Percentiles rank a stretch among this genome's conserved stretches.
Conservation (phyloP, 1,140 invertebrate genomes). For the Venustaconcha ellipsiformis region DNA sequence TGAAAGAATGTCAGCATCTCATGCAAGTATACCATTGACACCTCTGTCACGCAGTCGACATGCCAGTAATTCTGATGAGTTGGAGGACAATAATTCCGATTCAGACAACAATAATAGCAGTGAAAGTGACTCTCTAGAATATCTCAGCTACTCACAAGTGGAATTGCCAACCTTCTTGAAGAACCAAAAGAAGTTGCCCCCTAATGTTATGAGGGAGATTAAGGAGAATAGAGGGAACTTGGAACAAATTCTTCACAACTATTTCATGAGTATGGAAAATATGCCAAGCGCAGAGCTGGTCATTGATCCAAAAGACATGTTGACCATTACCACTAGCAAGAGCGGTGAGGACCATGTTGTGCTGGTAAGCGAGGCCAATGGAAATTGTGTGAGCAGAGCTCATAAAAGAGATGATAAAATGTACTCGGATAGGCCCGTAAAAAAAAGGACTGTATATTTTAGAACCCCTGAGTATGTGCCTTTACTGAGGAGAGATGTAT, state of each 20-base stretch:
- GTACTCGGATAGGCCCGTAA: conserved; percentile 9
- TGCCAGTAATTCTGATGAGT: conserved; percentile 36
- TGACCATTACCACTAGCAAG: conserved; percentile 5
- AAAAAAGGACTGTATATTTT: conserved; percentile 20
- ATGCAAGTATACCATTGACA: conserved; percentile 7
- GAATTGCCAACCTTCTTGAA: conserved; percentile 54
- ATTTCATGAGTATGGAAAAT: no score
- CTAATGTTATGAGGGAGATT: conserved; percentile 35
- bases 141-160: conserved; percentile 49
- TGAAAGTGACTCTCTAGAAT: conserved; percentile 27
- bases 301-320: no score
- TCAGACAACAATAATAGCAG: not conserved
- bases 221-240: conserved; percentile 30
- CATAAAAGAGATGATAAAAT: conserved; percentile 1
- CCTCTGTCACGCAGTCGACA: conserved; percentile 12
- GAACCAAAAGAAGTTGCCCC: conserved; percentile 20
- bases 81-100: conserved; percentile 22
- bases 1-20: conserved; percentile 49
- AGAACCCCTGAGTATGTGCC: conserved; percentile 37
- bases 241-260: no score
- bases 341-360: conserved; percentile 19
- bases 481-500: conserved; percentile 55
- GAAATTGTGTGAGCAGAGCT: not conserved
- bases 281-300: no score
- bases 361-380: conserved; percentile 7